Evolutionary conservation across 2,113 vertebrate species (phyloP), one percentile per base, ranked within the genome.

Genomic region (Papio anubis): DNA sequence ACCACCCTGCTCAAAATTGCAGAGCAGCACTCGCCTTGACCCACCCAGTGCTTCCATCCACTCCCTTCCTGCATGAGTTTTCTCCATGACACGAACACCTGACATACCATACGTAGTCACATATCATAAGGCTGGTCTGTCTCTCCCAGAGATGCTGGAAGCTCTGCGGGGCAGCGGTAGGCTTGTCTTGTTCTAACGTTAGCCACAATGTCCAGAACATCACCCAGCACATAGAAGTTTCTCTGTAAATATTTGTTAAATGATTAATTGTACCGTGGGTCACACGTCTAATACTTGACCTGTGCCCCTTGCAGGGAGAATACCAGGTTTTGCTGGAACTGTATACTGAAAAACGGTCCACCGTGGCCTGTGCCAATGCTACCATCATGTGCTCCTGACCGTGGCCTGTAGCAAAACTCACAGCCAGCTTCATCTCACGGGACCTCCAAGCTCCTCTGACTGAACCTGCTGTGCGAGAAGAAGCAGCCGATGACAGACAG

Each of bases 281-380:
- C 38, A 18, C 50, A 55, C 38, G 68, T 48, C 79, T 97, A 92
- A 97, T 48, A 48, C 16, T 97, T 90, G 95, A 9, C 80, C 40
- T 89, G 86, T 97, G 13, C 96, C 72, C 91, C 76, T 27, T 23
- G 25, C 97, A 99, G 99, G 99, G 99, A 93, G 96, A 98, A 66
- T 99, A 98, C 90, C 86, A 81, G 2, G 0, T 98, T 72, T 93
- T 91, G 94, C 88, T 98, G 81, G 94, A 96, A 85, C 73, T 99
- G 35, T 97, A 98, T 38, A 98, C 98, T 21, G 97, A 98, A 97
- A 97, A 98, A 25, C 82, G 0, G 0, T 12, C 35, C 90, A 97
- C 30, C 0, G 82, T 99, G 0, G 98, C 96, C 72, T 99, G 99
- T 43, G 98, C 97, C 2, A 97, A 99, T 17, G 97, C 98, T 0